phyloP scores from a whole-genome alignment of 1,140 invertebrate species.

The Drosophila lowei region DNA sequence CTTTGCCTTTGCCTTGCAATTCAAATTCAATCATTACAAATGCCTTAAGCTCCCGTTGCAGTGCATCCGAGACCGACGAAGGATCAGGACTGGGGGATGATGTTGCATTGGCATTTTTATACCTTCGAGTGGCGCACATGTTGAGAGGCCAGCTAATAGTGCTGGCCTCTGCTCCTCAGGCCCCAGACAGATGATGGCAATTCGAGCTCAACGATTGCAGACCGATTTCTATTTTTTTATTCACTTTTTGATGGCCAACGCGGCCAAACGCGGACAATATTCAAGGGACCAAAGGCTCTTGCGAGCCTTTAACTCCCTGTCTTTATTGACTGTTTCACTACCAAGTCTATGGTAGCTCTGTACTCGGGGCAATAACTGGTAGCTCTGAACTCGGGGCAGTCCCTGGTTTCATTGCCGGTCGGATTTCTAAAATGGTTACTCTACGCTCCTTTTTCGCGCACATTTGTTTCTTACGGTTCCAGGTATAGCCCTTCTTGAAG shows the following conservation, averaged over 20 bases:
- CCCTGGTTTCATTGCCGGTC: too few relatives aligned
- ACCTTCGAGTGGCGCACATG: conserved; percentile 22
- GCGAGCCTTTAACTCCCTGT: too few relatives aligned
- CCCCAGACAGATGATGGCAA: conserved; percentile 27
- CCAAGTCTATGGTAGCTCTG: too few relatives aligned
- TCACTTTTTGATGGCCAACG: too few relatives aligned
- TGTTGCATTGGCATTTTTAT: conserved; percentile 40
- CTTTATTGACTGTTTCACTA: too few relatives aligned
- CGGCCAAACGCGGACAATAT: too few relatives aligned
- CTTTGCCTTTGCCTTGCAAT: conserved; percentile 47
- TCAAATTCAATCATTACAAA: conserved; percentile 76
- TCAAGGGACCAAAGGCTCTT: too few relatives aligned
- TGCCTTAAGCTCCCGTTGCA: conserved; percentile 58
- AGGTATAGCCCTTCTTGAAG: neutral
- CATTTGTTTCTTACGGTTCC: too few relatives aligned
- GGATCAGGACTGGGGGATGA: conserved; percentile 9
- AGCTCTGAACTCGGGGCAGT: too few relatives aligned
- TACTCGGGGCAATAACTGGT: too few relatives aligned
- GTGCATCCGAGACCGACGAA: conserved; percentile 17
- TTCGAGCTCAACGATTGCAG: conserved; percentile 32
- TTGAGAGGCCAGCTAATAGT: conserved; percentile 53
- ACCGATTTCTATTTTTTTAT: neutral
- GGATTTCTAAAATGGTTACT: too few relatives aligned
- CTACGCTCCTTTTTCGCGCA: too few relatives aligned
- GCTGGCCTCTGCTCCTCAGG: conserved; percentile 7